Base-by-base conservation (phyloP, 2,888 invertebrate genomes). In the Stomorhina lunata region DNA sequence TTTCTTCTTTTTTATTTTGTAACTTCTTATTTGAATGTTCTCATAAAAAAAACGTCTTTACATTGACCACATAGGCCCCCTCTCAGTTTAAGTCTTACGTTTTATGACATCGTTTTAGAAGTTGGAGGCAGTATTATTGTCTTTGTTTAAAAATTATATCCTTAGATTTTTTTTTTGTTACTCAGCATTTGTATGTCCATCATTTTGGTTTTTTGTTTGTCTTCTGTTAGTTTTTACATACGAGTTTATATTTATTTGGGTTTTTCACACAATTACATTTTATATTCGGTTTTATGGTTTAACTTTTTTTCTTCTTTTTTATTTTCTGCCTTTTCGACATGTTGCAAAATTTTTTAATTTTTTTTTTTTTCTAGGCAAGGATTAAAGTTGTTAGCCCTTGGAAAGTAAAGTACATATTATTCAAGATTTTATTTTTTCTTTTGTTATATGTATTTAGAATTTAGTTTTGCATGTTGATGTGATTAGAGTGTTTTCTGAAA, bases 201-300 rank as follows among this genome's bases (percentile, higher is more conserved):
- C 57, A 12, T 20, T 57, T 29, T 3, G 43, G n/a, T 25, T 15
- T 50, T 59, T 20, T 12, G 10, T 12, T 17, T 15, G n/a, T n/a
- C n/a, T 27, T 34, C 57, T 4, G 22, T 34, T 27, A n/a, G 50
- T 32, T 12, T 25, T 34, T 69, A 27, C 20, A n/a, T n/a, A n/a
- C n/a, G n/a, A n/a, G n/a, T n/a, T n/a, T n/a, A n/a, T n/a, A n/a
- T 43, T 65, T 68, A 53, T 50, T 50, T 27, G 25, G 55, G 37
- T 48, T 72, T 69, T 78, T 73, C 73, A 71, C 65, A 75, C 81
- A 82, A 82, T 82, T 82, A 71, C 61, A 59, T 75, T 82, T 78
- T 73, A 73, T 78, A 69, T 73, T 78, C 68, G 40, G 43, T 66
- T 78, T 82, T 82, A 78, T 69, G 77, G 57, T 63, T 63, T 59